Percentiles rank a stretch among this genome's conserved stretches.
These are phyloP conservation scores for Brachionus calyciflorus DNA, from an alignment of 1,140 invertebrate species.

Conservation along the genomic window DNA sequence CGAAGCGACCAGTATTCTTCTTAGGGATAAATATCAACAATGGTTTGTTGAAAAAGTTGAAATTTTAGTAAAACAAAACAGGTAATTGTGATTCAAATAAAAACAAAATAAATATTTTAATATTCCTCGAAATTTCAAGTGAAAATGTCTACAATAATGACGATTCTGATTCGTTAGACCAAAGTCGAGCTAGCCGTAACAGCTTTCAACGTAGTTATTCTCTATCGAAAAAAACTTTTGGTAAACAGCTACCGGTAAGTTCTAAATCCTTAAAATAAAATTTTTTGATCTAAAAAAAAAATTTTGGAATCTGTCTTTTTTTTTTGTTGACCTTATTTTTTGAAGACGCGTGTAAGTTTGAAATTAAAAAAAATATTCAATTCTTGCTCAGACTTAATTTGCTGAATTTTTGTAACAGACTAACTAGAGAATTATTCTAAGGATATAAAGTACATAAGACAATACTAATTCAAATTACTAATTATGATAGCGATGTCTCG, in stretches of 20 bases:
- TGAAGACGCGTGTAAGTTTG: too few species aligned
- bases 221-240: background rate
- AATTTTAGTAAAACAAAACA: background rate
- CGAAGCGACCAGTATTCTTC: slow-evolving; percentile 72
- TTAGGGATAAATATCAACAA: slow-evolving; percentile 55
- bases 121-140: too few species aligned
- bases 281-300: background rate
- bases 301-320: too few species aligned
- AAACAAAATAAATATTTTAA: background rate
- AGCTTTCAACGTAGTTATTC: slow-evolving; percentile 26
- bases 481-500: too few species aligned
- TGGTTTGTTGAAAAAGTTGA: slow-evolving; percentile 45
- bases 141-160: slow-evolving; percentile 7
- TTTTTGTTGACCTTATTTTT: too few species aligned
- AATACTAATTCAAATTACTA: too few species aligned
- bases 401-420: too few species aligned
- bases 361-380: too few species aligned
- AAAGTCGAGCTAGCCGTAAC: background rate
- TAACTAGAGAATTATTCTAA: too few species aligned
- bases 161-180: slow-evolving; percentile 12
- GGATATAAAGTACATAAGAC: too few species aligned
- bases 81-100: background rate
- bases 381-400: too few species aligned
- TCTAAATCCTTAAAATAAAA: background rate
- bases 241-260: slow-evolving; percentile 5